Conservation (phyloP, 1,140 invertebrate species). For the Papilio polyxenes region DNA sequence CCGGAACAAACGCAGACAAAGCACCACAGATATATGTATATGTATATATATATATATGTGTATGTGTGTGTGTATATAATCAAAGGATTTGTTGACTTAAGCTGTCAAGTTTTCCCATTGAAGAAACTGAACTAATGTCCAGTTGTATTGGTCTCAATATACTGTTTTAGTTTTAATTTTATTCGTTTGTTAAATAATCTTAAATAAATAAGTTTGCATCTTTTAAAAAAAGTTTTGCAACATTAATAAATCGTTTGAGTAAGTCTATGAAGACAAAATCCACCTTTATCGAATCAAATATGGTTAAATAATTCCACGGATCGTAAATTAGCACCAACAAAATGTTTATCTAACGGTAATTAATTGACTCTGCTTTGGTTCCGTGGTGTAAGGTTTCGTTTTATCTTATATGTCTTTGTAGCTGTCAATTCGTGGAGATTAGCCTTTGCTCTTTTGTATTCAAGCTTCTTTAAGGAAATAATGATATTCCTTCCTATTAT, state of each 20-base stretch:
- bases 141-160: too few relatives aligned
- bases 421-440: slow-evolving; percentile 30
- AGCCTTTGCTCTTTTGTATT: slow-evolving; percentile 20
- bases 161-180: too few relatives aligned
- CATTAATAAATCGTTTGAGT: background rate
- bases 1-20: too few relatives aligned
- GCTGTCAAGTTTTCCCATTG: too few relatives aligned
- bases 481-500: background rate
- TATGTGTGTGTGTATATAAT: too few relatives aligned
- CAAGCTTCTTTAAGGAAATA: slow-evolving; percentile 12
- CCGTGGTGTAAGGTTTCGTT: slow-evolving; percentile 25
- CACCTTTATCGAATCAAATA: slow-evolving; percentile 23
- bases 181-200: too few relatives aligned
- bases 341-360: slow-evolving; percentile 26
- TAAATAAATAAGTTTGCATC: too few relatives aligned
- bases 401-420: slow-evolving; percentile 23
- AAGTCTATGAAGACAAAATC: background rate
- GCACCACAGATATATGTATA: too few relatives aligned
- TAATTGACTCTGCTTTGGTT: slow-evolving; percentile 24
- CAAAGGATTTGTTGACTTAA: too few relatives aligned
- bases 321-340: slow-evolving; percentile 31
- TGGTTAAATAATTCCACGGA: slow-evolving; percentile 4
- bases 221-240: background rate
- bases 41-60: too few relatives aligned
- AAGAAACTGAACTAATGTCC: too few relatives aligned